phyloP scores from a whole-genome alignment of 2,888 invertebrate species.

The Psylliodes chrysocephalus region DNA sequence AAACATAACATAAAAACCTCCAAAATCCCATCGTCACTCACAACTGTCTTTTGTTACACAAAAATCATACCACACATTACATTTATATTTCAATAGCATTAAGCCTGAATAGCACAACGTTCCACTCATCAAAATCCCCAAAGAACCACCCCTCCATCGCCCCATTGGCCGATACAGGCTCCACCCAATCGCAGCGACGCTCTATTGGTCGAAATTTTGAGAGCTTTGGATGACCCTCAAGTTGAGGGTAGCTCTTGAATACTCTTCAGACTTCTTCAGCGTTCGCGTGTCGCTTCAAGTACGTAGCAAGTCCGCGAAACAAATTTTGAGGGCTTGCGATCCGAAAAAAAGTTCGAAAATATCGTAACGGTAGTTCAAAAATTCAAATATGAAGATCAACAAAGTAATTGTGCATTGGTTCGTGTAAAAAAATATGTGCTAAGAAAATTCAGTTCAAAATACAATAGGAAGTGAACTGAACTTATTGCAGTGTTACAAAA shows the following conservation, averaged over 20 bases:
- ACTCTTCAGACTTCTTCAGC: slow-evolving; percentile 63
- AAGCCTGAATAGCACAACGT: slow-evolving; percentile 32
- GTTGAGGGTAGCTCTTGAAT: slow-evolving; percentile 63
- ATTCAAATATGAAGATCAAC: slow-evolving; percentile 60
- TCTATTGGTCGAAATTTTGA: slow-evolving; percentile 59
- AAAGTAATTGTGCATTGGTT: slow-evolving; percentile 49
- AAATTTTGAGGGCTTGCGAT: slow-evolving; percentile 6
- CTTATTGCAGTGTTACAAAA: too few relatives aligned
- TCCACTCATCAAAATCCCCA: slow-evolving; percentile 44
- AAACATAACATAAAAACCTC: slow-evolving; percentile 10
- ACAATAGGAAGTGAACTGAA: too few relatives aligned
- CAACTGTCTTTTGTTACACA: slow-evolving; percentile 13
- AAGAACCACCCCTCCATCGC: slow-evolving; percentile 30
- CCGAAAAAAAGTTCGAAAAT: slow-evolving; percentile 8
- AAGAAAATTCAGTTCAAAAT: too few relatives aligned
- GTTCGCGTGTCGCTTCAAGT: slow-evolving; percentile 60
- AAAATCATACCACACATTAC: slow-evolving; percentile 21
- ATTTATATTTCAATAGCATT: slow-evolving; percentile 24
- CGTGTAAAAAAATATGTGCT: too few relatives aligned
- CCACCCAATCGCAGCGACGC: slow-evolving; percentile 53
- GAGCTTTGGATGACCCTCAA: slow-evolving; percentile 62
- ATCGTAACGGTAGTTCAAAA: too few relatives aligned
- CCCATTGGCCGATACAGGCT: slow-evolving; percentile 57
- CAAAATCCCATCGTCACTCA: slow-evolving; percentile 6
- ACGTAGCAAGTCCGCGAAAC: slow-evolving; percentile 17